Conservation (phyloP, 2,113 vertebrate species). For the Phalacrocorax aristotelis region DNA sequence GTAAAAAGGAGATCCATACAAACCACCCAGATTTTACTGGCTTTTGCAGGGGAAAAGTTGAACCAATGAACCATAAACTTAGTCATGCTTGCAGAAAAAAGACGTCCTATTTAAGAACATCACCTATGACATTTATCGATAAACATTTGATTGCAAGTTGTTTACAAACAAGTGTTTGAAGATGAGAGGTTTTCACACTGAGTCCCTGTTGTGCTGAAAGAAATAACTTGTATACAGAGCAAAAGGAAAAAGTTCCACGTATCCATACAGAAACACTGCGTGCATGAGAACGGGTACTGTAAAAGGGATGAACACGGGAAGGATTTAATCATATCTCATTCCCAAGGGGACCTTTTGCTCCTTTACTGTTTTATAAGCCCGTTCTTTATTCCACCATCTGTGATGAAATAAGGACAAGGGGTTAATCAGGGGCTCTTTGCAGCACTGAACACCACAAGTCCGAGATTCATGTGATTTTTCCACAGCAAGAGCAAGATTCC, state of each 20-base stretch:
- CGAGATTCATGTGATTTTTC: neutral
- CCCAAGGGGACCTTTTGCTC: neutral
- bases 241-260: neutral
- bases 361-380: neutral
- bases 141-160: neutral
- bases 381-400: neutral
- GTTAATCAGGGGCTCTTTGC: neutral
- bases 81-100: neutral
- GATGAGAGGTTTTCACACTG: neutral
- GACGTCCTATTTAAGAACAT: neutral
- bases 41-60: neutral
- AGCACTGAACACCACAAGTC: neutral
- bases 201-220: neutral
- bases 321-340: neutral
- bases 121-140: neutral
- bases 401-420: neutral
- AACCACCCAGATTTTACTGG: neutral
- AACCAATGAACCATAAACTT: neutral
- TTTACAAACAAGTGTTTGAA: neutral
- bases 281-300: neutral
- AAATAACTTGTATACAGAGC: neutral
- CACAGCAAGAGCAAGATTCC: neutral
- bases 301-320: neutral
- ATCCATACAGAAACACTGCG: fast-evolving
- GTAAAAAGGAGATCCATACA: neutral